Conservation (phyloP, 2,888 invertebrate genomes). For the Heteropelma amictum region DNA sequence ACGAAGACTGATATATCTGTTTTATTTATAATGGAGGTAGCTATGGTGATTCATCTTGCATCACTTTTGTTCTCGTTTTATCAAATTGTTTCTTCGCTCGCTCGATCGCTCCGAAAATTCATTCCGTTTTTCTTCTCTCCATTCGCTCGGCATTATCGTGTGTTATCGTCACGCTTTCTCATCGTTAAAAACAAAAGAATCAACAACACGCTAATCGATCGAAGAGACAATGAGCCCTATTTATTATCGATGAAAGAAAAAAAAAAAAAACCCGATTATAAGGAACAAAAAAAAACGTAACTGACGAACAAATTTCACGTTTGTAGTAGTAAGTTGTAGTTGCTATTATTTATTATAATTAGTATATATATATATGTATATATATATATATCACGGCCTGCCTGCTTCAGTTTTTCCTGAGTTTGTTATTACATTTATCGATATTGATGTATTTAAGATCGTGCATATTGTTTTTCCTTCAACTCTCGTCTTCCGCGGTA, state of each 20-base stretch:
- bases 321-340: constrained; percentile 63
- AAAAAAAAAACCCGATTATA: constrained; percentile 28
- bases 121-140: background rate
- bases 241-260: constrained; percentile 1
- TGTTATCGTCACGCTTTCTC: constrained; percentile 58
- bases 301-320: constrained; percentile 55
- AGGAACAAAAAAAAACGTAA: constrained; percentile 55
- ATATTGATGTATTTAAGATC: constrained; percentile 62
- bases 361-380: too few relatives aligned
- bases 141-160: background rate
- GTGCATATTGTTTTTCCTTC: constrained; percentile 37
- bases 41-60: constrained; percentile 71
- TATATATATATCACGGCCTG: constrained; percentile 78
- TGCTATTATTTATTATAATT: constrained; percentile 54
- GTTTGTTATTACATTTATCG: constrained; percentile 73
- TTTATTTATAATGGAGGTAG: constrained; percentile 72
- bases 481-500: background rate
- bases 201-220: constrained; percentile 59
- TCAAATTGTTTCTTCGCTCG: constrained; percentile 23
- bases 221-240: background rate
- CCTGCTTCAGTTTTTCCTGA: constrained; percentile 78
- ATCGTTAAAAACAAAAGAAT: constrained; percentile 71
- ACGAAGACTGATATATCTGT: constrained; percentile 72
- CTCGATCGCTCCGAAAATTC: background rate
- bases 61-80: constrained; percentile 2